Percentiles rank a stretch among this genome's conserved stretches.
Conservation (phyloP, 2,113 vertebrate species). For the Tyrannus savana region DNA sequence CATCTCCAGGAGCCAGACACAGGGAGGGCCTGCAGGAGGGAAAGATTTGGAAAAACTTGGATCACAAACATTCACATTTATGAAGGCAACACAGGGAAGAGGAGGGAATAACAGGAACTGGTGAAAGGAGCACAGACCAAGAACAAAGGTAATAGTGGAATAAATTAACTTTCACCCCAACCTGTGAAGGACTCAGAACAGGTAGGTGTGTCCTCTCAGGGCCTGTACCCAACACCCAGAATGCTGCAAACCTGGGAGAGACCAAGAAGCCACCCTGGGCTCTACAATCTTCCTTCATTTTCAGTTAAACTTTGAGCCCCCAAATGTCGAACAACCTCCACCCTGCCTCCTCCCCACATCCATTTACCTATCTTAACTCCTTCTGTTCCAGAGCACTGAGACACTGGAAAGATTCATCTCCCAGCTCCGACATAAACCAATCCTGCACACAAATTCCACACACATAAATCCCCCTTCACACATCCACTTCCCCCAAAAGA, state of each 20-base stretch:
- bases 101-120: accelerated
- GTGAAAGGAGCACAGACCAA: background rate
- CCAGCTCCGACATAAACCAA: background rate
- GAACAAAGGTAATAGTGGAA: accelerated
- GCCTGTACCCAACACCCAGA: background rate
- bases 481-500: constrained; percentile 29
- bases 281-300: background rate
- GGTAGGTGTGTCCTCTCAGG: background rate
- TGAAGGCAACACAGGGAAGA: background rate
- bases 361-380: accelerated
- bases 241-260: accelerated
- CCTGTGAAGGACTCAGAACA: no score
- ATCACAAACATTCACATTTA: background rate
- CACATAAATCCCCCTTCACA: background rate
- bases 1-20: background rate
- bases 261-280: accelerated
- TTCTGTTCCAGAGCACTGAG: background rate
- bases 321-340: accelerated
- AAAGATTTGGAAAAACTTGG: background rate
- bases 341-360: accelerated
- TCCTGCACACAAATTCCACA: background rate
- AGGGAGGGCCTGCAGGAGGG: background rate
- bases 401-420: background rate
- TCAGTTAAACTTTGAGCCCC: background rate
- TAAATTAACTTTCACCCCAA: background rate